Base-by-base conservation (phyloP, 2,888 invertebrate species). In the Cosmorhoe ocellata region DNA sequence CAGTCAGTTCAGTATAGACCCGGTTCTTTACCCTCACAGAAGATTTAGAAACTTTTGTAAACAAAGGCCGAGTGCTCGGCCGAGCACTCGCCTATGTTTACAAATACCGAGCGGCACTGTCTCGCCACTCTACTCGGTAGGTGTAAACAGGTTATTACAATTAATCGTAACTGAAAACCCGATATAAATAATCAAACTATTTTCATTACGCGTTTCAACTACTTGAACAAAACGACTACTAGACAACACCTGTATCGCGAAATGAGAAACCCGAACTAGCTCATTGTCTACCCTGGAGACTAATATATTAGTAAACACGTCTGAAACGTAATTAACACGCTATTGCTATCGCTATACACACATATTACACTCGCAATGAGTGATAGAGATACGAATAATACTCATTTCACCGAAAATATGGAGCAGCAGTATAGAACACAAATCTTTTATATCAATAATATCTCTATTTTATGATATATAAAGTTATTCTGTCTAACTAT, bases 361-460 rank as follows among this genome's bases (percentile, higher is more conserved):
- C n/a, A 18, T 4, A 34, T 26, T 14, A 10, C 5, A 39, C 7
- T 18, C 5, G 32, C 18, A 32, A 24, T 38, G 38, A 51, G 38
- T 30, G 37, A 41, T 41, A 18, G 26, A 22, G n/a, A n/a, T n/a
- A n/a, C n/a, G n/a, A n/a, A n/a, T 24, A 47, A 47, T 34, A 31
- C 33, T 27, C 27, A 48, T 48, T 42, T 44, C 30, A 12, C 31
- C 26, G 48, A 38, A 47, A 39, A 39, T 12, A 3, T 5, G 10
- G 9, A 44, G 22, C 53, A 40, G 53, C 22, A 44, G 48, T 18
- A 12, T 26, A 0, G 39, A 44, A 64, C 63, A 56, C 52, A 42
- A 51, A 64, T 62, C 62, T 59, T 43, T 9, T 11, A 22, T n/a
- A 34, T 18, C n/a, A 24, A 1, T 10, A 18, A 40, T 10, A 40